Conservation (phyloP, 2,113 vertebrate genomes). For the Sterrhoptilus dennistouni region DNA sequence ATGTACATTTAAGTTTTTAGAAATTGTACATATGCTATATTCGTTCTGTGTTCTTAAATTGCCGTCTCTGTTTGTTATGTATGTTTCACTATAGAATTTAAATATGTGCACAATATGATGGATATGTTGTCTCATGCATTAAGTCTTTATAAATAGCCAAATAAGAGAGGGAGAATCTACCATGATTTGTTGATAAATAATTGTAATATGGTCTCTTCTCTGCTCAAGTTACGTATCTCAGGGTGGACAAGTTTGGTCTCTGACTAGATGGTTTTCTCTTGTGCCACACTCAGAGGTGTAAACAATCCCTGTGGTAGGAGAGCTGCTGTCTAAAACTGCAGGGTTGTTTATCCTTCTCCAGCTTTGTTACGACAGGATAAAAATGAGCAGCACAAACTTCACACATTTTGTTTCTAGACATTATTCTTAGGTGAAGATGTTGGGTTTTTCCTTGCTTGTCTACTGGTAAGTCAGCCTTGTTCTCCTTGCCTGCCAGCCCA, state of each 20-base stretch:
- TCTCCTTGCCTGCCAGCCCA: neutral
- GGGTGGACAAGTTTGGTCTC: constrained; percentile 67
- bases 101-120: neutral
- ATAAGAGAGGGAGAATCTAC: neutral
- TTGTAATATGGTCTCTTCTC: neutral
- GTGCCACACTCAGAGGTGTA: neutral
- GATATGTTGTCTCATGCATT: constrained; percentile 7
- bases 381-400: neutral
- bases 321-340: neutral
- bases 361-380: neutral
- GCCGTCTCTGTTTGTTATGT: neutral
- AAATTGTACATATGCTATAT: constrained; percentile 17
- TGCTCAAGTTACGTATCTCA: neutral
- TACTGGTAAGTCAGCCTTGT: neutral
- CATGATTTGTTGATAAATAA: neutral
- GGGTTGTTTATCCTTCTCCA: neutral
- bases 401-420: neutral
- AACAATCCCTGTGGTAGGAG: neutral
- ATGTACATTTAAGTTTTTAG: neutral
- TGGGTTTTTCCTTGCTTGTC: neutral
- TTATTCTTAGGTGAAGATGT: neutral
- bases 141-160: neutral
- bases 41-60: constrained; percentile 32
- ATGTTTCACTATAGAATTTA: constrained; percentile 8
- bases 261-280: constrained; percentile 42